Base-by-base conservation (phyloP, 2,797 vertebrate species). In the Myotis myotis region DNA sequence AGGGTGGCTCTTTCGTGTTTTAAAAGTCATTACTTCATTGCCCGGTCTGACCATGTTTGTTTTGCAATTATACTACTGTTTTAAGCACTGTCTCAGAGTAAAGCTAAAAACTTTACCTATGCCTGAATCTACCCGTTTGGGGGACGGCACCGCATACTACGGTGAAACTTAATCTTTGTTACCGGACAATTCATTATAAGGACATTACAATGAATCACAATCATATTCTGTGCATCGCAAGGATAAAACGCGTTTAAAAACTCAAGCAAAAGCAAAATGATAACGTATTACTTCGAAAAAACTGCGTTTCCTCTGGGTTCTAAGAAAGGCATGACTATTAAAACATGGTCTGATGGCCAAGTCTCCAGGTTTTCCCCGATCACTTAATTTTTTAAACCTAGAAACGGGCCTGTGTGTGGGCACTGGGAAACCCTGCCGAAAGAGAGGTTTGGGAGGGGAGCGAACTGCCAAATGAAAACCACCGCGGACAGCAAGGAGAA, bases 71-170 rank as follows among this genome's bases (percentile, higher is more conserved):
- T 44, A 44, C 41, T 33, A 57, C 15, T 20, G 30, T 76, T 90
- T 81, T 70, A 95, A 96, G 95, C 81, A 66, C 4, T 22, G 33
- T 70, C 72, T 55, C 79, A 11, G 23, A 82, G 41, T 25, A 79
- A 86, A 94, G 55, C 47, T 47, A 33, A 85, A 8, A 64, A 41
- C 62, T 66, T 64, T 8, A 60, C 75, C 64, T n/a, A 25, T 0
- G 8, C 36, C 78, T n/a, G 53, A 60, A 83, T 90, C 72, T 53
- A 57, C 23, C 57, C 6, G 60, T 60, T 22, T n/a, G 28, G 57
- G 23, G 71, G 23, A 75, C 41, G 15, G 60, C 70, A 71, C 5
- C 49, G 17, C 0, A 15, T 2, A 68, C 20, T 49, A 44, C 5
- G 5, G 36, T 30, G 36, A 83, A 88, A 70, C 44, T n/a, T 33